Base-by-base conservation (phyloP, 2,888 invertebrate genomes). In the Steinernema carpocapsae region DNA sequence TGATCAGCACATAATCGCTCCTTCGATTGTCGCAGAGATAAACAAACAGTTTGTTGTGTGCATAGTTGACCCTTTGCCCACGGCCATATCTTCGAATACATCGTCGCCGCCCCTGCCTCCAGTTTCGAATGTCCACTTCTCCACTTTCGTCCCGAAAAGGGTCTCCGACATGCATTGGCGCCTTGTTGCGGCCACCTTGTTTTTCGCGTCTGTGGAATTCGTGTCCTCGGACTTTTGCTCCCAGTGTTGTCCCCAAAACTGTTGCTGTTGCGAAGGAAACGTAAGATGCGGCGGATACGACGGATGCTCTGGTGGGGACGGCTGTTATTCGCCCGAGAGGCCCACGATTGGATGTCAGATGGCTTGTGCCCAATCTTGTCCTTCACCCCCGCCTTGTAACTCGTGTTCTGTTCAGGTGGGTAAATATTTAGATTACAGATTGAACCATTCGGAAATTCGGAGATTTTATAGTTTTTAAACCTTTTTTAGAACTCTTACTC, bases 31-130 rank as follows among this genome's bases (percentile, higher is more conserved):
- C 64, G 17, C 64, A 64, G 64, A 64, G 64, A 64, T 64, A 64
- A 64, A 64, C 64, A 32, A 64, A 64, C 29, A 29, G 64, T 64
- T 64, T 64, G 37, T 37, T 37, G 37, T 37, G 64, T 29, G 64
- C 64, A 64, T 64, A 29, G 19, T 52, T 64, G 64, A 64, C 64
- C 64, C 64, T 37, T 64, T 64, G 64, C 37, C 64, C 32, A 26
- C 64, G 64, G 64, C 64, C 64, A 64, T 64, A 64, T 64, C 64
- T 64, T 32, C 64, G 17, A 32, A 32, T 26, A 6, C 56, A 56
- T 56, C 56, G 22, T 56, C 56, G 56, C 56, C 64, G 32, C 32
- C 64, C 10, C 64, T 32, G 17, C 6, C 64, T 17, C 17, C 64
- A 26, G 19, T 48, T 29, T n/a, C 64, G 64, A 17, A 22, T 24